A percentile compares a stretch with the other conserved stretches of the same genome.
phyloP scores from a whole-genome alignment of 2,888 invertebrate species.

The Pyrochroa serraticornis region DNA sequence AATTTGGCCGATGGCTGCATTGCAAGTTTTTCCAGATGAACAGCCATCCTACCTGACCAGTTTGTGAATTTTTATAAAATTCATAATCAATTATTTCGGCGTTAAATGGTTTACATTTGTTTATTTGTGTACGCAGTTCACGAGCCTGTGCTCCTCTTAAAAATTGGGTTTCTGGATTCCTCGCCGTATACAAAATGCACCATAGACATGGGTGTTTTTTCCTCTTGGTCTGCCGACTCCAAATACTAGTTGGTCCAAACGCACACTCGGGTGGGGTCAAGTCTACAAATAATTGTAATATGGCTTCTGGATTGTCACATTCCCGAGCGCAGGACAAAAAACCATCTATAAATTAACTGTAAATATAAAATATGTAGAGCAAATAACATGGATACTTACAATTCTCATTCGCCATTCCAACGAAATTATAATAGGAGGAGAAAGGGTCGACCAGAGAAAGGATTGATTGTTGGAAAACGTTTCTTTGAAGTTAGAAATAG shows the following conservation, averaged over 20 bases:
- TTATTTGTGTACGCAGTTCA: not conserved
- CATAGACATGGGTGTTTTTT: slow-evolving; percentile 4
- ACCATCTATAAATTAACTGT: slow-evolving; percentile 22
- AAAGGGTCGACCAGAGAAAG: no score
- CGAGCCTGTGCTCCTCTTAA: not conserved
- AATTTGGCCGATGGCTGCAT: not conserved
- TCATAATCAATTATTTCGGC: not conserved
- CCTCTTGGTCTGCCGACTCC: slow-evolving; percentile 17
- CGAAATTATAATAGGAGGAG: no score
- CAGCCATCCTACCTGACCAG: slow-evolving; percentile 1
- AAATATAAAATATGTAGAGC: slow-evolving; percentile 11
- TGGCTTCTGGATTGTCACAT: slow-evolving; percentile 14
- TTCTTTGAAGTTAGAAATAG: no score
- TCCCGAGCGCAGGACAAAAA: slow-evolving; percentile 18
- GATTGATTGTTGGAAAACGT: no score
- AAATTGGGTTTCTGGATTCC: not conserved
- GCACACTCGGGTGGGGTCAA: slow-evolving; percentile 18
- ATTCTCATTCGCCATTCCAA: not conserved
- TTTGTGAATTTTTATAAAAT: not conserved
- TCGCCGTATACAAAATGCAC: not conserved
- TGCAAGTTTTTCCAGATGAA: slow-evolving; percentile 1
- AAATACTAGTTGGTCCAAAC: slow-evolving; percentile 12
- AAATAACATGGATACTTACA: slow-evolving; percentile 12
- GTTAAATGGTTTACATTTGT: not conserved
- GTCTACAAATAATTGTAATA: slow-evolving; percentile 21